Evolutionary conservation across 2,113 vertebrate genomes (phyloP), one percentile per base, ranked within the genome.

Genomic region (Globicephala melas): DNA sequence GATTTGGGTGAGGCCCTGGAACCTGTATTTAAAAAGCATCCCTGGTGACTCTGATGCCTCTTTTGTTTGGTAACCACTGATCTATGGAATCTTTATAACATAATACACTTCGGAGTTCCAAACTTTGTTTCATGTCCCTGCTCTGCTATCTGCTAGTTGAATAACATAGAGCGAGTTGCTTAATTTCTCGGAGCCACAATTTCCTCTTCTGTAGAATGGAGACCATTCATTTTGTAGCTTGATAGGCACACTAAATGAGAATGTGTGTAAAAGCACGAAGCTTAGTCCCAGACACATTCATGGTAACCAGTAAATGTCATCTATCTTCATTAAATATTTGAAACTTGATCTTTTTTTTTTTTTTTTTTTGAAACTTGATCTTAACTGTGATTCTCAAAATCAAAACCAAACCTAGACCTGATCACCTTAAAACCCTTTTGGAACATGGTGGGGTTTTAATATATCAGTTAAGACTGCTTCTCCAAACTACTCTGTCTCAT

Each of bases 21-120:
- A 41, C 11, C 47, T 92, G 12, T 74, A 25, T 95, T 86, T 81
- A 71, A 89, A 93, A 92, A 89, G 50, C 41, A 76, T 96, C 14
- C 18, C 25, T 97, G 11, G 15, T 92, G 38, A 79, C 85, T 53
- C 36, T 77, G 55, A 80, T 80, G 20, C 7, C 10, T 26, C 26
- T 36, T 83, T 84, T 81, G 23, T 71, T 81, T 94, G 68, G 55
- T 84, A 80, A 85, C 14, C 41, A 41, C 31, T 89, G 28, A 76
- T 47, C 3, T 89, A 7, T 95, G 26, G 31, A 83, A 62, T 94
- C n/a, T 90, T 84, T 53, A 76, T 60, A 81, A 67, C 11, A 21
- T 33, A 73, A 25, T 50, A n/a, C 11, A 33, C 4, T 84, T 83
- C 18, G 21, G 60, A 70, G 23, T 71, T 89, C 28, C 20, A 94